Evolutionary conservation across 2,113 vertebrate genomes (phyloP).

Genomic region (Takifugu bimaculatus): DNA sequence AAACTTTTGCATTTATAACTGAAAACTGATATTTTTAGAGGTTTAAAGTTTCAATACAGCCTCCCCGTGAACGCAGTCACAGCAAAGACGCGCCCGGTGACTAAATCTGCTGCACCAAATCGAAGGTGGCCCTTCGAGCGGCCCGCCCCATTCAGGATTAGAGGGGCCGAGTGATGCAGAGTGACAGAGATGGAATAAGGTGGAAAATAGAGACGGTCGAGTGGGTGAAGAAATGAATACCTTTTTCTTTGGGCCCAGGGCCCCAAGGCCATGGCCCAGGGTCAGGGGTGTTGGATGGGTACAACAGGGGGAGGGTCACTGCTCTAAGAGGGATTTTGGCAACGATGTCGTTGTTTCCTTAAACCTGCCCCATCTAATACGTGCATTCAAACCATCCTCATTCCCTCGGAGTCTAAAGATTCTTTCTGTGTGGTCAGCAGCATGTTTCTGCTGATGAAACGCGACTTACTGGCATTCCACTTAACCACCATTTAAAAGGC

Average conservation of each 20-base stretch:
- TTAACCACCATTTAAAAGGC: constrained; percentile 43
- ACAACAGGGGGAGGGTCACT: background rate
- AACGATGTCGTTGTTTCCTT: no score
- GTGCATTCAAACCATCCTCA: no score
- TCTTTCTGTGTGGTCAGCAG: background rate
- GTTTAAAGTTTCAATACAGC: no score
- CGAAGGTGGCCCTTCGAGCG: constrained; percentile 15
- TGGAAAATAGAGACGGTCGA: constrained; percentile 8
- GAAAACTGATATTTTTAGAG: background rate
- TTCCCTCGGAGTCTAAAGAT: constrained; percentile 9
- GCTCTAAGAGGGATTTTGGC: no score
- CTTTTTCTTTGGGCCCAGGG: constrained; percentile 38
- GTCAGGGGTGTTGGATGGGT: constrained; percentile 22
- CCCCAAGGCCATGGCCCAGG: constrained; percentile 39
- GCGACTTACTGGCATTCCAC: constrained; percentile 33
- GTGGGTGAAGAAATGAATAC: constrained; percentile 36
- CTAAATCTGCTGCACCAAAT: constrained; percentile 14
- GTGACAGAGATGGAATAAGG: background rate
- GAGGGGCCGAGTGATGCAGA: no score
- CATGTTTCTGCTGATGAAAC: constrained; percentile 21
- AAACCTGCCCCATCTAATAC: no score
- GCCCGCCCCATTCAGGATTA: no score
- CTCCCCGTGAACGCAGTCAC: no score
- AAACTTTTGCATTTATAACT: background rate
- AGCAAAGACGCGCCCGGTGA: no score